Base-by-base conservation (phyloP, 2,888 invertebrate species). In the Coremacera marginata region DNA sequence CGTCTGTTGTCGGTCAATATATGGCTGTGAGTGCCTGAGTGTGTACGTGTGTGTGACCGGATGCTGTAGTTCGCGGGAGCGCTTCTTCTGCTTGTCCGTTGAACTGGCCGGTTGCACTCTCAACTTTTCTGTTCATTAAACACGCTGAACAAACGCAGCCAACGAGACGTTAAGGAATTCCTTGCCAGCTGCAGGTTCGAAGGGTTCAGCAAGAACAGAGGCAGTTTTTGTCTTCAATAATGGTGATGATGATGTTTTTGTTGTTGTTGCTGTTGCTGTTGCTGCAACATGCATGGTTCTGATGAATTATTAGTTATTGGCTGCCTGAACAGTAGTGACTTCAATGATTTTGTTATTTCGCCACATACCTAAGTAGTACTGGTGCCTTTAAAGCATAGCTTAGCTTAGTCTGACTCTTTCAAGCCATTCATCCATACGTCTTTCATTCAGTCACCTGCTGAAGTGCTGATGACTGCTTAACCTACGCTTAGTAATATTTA, bases 71-170 rank as follows among this genome's bases (percentile, higher is more conserved):
- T 52, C 22, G 68, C 68, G 22, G 16, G 44, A 25, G 19, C 22
- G 16, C 55, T n/a, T n/a, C 49, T 70, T 2, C 19, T 44, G 44
- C 34, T 31, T 68, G 44, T 68, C 9, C 22, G 70, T 16, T 34
- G 70, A 70, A 55, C 51, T 52, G 52, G n/a, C 27, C 70, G 52
- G n/a, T 52, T 70, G 60, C 71, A 60, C 60, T 71, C n/a, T 71
- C 71, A 71, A 71, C 71, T 71, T 71, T 71, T 55, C 71, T 60
- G 71, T 71, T 71, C 70, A 70, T 70, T 70, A 70, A 72, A 52
- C 44, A 72, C 60, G 72, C 31, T 52, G 60, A 19, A 19, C 16
- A 11, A n/a, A 63, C 27, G 44, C 14, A 7, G 25, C 27, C n/a
- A 44, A 16, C 37, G 63, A 49, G 63, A 67, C 67, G 44, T 49